Percentiles rank a stretch among this genome's conserved stretches.
phyloP scores from a whole-genome alignment of 2,888 invertebrate species.

The Urechis unicinctus region DNA sequence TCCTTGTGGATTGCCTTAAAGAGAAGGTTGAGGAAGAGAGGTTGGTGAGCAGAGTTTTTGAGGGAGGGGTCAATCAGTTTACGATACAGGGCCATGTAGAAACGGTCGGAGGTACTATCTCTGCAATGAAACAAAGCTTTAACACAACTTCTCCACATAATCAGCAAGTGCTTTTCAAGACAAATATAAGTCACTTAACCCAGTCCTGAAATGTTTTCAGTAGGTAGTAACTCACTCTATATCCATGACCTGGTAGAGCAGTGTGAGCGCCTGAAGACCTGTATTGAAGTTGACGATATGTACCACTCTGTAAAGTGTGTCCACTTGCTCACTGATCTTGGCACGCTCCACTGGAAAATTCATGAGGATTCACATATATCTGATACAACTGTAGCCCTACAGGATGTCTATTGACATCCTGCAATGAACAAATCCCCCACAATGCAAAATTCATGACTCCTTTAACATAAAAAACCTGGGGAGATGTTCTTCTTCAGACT shows the following conservation, averaged over 20 bases:
- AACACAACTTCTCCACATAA: no score
- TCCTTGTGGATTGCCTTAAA: slow-evolving; percentile 81
- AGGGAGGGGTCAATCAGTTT: slow-evolving; percentile 75
- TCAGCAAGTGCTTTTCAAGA: no score
- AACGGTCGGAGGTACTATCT: slow-evolving; percentile 52
- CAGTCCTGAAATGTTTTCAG: not conserved
- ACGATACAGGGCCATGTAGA: slow-evolving; percentile 79
- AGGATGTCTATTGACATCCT: no score
- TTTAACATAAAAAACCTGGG: no score
- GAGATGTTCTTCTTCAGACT: no score
- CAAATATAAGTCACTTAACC: no score
- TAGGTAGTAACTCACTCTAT: slow-evolving; percentile 25
- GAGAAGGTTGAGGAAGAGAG: slow-evolving; percentile 78
- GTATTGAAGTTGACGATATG: slow-evolving; percentile 72
- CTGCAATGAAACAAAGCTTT: slow-evolving; percentile 27
- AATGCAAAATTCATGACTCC: no score
- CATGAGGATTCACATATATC: no score
- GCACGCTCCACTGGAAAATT: slow-evolving; percentile 34
- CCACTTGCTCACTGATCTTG: slow-evolving; percentile 59
- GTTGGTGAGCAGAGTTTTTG: slow-evolving; percentile 53
- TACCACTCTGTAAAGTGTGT: slow-evolving; percentile 74
- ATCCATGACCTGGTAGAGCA: slow-evolving; percentile 63
- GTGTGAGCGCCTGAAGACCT: slow-evolving; percentile 57
- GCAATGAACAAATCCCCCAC: no score
- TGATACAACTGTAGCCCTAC: no score